phyloP scores from a whole-genome alignment of 2,113 vertebrate species.

The Petroica traversi region DNA sequence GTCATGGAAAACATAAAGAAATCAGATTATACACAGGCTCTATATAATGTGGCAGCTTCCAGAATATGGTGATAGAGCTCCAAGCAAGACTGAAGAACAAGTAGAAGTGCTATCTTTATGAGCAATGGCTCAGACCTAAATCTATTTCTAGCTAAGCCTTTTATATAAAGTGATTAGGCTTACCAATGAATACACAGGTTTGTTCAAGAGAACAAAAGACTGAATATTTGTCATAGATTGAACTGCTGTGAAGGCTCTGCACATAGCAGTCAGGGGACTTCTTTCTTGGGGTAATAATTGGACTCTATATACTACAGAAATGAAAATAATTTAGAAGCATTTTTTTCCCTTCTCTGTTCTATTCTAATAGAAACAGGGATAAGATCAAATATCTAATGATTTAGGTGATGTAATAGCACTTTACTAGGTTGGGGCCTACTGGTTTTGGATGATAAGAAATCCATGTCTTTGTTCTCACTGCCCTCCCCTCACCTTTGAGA shows the following conservation, averaged over 20 bases:
- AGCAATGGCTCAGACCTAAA: slow-evolving; percentile 9
- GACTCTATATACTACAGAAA: background rate
- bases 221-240: background rate
- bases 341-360: background rate
- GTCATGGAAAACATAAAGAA: background rate
- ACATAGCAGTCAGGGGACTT: background rate
- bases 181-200: background rate
- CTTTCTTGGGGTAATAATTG: background rate
- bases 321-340: background rate
- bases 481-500: background rate
- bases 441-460: background rate
- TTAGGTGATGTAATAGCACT: background rate
- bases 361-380: background rate
- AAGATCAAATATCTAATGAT: background rate
- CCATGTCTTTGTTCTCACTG: background rate
- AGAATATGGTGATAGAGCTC: background rate
- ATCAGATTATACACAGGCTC: background rate
- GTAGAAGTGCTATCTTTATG: background rate
- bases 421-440: background rate
- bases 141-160: slow-evolving; percentile 58
- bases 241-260: background rate
- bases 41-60: background rate
- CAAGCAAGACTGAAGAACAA: slow-evolving; percentile 15
- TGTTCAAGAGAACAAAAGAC: background rate
- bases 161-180: slow-evolving; percentile 51